Percentiles rank a stretch among this genome's conserved stretches.
Conservation (phyloP, 1,140 invertebrate genomes). For the Ceratosolen solmsi region DNA sequence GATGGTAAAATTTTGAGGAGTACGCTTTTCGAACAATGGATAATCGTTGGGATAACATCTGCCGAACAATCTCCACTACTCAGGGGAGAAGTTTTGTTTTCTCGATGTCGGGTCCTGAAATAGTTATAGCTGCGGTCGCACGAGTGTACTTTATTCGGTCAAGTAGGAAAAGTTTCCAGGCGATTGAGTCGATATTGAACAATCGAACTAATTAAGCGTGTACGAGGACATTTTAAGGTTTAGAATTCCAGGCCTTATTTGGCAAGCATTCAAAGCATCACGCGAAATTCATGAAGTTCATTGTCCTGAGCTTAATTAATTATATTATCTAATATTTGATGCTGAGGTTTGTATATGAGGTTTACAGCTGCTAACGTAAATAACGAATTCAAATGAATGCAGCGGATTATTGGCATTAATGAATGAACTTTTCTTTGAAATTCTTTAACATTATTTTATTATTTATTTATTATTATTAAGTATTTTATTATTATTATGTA, state of each 20-base stretch:
- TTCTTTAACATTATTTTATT: no score
- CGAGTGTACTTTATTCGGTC: neutral
- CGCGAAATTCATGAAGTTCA: neutral
- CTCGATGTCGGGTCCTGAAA: neutral
- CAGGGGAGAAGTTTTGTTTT: neutral
- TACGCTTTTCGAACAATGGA: constrained; percentile 57
- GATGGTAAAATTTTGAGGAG: constrained; percentile 25
- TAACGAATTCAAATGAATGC: no score
- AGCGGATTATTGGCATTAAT: no score
- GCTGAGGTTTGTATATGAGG: neutral
- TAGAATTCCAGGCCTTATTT: neutral
- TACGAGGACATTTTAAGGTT: neutral
- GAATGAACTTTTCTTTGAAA: no score
- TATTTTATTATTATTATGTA: no score
- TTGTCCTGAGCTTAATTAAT: neutral
- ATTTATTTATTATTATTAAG: no score
- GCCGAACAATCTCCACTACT: neutral
- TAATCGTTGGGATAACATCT: neutral
- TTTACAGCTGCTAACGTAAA: neutral
- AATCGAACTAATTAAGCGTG: neutral
- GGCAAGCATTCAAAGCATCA: neutral
- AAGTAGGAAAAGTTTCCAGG: neutral
- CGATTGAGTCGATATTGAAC: neutral
- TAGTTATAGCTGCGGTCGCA: neutral
- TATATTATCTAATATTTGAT: neutral